Base-by-base conservation (phyloP, 30 jellyfish, hydroid and myxozoan genomes). In the Aurelia aurita region DNA sequence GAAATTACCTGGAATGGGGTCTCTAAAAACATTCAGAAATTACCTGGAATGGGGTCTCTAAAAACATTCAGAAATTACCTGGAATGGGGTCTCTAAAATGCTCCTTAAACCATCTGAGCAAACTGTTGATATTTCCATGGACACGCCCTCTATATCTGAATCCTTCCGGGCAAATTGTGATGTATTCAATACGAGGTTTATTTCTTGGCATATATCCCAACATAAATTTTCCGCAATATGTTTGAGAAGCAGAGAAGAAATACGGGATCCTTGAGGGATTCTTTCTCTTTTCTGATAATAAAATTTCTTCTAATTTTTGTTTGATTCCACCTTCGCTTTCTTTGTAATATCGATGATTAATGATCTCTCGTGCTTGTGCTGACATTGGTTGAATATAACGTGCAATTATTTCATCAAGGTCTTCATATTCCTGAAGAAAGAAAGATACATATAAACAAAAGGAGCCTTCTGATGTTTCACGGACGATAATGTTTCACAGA, bases 21-120 rank as follows among this genome's bases (percentile, higher is more conserved):
- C n/a, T n/a, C n/a, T n/a, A n/a, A n/a, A n/a, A n/a, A n/a, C n/a
- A n/a, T n/a, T n/a, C n/a, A n/a, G n/a, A n/a, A n/a, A n/a, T n/a
- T n/a, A n/a, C n/a, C n/a, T n/a, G n/a, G n/a, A n/a, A n/a, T n/a
- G n/a, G n/a, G n/a, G n/a, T n/a, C n/a, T n/a, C n/a, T n/a, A n/a
- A 39, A 39, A 39, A 39, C 9, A 5, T 5, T 39, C 15, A 39
- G 13, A n/a, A 6, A 39, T 39, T 67, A 87, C 99, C 99, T 69
- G 99, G 99, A 3, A 95, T 77, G 0, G 99, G 99, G 82, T 95
- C 99, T 51, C 99, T 64, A 75, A 95, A 95, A 73, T 95, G 99
- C 61, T 95, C 99, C 65, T 95, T 95, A 54, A 95, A 95, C 99
- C 99, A 95, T n/a, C 95, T 73, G 68, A 95, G 89, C 25, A 95